Base-by-base conservation (phyloP, 1,140 invertebrate genomes). In the Leucophenga varia region DNA sequence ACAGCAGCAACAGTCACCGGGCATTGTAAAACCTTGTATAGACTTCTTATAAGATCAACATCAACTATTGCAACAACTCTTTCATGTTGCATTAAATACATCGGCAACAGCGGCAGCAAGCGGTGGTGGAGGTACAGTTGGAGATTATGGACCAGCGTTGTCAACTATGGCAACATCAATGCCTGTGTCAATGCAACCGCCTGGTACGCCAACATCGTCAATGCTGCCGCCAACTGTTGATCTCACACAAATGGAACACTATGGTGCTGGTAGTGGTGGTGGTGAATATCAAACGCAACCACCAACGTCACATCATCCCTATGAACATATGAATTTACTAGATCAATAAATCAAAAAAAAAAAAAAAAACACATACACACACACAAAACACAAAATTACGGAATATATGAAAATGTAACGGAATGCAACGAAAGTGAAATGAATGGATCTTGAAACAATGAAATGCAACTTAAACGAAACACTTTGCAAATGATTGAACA, bases 1-100 rank as follows among this genome's bases (percentile, higher is more conserved):
- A 1, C 55, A 54, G 35, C 51, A 54, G 28, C 60, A 69, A 37
- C 64, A 60, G 16, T 71, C 72, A 48, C 55, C 64, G 45, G 64
- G 56, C 51, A 59, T 74, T n/a, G 65, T 74, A 8, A 75, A 75
- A 43, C 72, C 72, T 14, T 75, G 72, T 51, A 75, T 75, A 54
- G 72, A 75, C 35, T 75, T 69, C 53, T 75, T 75, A 75, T 75
- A 73, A 75, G 72, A 72, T 70, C 70, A 72, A 58, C 70, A 73
- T 60, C 70, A 72, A 50, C 55, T 73, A 41, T 55, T 72, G 63
- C 64, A 72, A 57, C 70, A 73, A 55, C 70, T 72, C 51, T 73
- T 72, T 31, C 69, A 72, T 52, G 69, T 72, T 55, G 69, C 69
- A 25, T 52, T 72, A 12, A 72, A 72, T 46, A 65, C 68, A 49